phyloP scores from a whole-genome alignment of 1,140 invertebrate species.

The Listronotus bonariensis region DNA sequence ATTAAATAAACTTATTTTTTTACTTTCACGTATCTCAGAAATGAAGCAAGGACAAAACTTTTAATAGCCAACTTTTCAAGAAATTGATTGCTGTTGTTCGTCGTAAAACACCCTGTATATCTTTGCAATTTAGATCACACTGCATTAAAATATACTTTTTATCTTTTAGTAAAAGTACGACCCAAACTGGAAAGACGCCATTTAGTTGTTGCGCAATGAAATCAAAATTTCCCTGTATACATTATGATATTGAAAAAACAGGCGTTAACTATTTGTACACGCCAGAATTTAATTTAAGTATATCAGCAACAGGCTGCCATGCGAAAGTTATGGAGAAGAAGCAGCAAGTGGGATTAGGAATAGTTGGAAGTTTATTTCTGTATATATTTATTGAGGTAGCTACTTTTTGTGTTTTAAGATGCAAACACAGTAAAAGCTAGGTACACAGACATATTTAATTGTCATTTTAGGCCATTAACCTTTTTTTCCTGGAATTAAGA shows the following conservation, averaged over 20 bases:
- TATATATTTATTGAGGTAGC: conserved; percentile 43
- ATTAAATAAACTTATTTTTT: too few species aligned
- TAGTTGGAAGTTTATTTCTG: conserved; percentile 45
- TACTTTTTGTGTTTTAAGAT: neutral
- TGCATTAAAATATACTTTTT: too few species aligned
- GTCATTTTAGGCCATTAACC: too few species aligned
- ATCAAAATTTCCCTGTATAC: conserved; percentile 52
- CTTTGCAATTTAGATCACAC: too few species aligned
- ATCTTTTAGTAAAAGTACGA: conserved; percentile 4
- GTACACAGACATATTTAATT: too few species aligned
- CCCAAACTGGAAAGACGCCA: conserved; percentile 38
- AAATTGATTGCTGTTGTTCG: too few species aligned
- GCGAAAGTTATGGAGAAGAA: conserved; percentile 43
- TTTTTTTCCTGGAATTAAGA: too few species aligned
- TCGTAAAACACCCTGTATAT: too few species aligned
- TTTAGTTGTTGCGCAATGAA: conserved; percentile 54
- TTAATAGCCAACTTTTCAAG: too few species aligned
- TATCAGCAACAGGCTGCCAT: conserved; percentile 49
- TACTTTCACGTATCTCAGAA: too few species aligned
- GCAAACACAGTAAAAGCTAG: too few species aligned
- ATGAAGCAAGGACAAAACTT: too few species aligned
- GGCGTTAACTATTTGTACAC: conserved; percentile 46
- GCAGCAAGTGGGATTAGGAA: conserved; percentile 41
- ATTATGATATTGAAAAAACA: conserved; percentile 49
- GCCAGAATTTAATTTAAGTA: conserved; percentile 49